Evolutionary conservation across 2,797 vertebrate species (phyloP), one percentile per base, ranked within the genome.

Genomic region (Spondyliosoma cantharus): DNA sequence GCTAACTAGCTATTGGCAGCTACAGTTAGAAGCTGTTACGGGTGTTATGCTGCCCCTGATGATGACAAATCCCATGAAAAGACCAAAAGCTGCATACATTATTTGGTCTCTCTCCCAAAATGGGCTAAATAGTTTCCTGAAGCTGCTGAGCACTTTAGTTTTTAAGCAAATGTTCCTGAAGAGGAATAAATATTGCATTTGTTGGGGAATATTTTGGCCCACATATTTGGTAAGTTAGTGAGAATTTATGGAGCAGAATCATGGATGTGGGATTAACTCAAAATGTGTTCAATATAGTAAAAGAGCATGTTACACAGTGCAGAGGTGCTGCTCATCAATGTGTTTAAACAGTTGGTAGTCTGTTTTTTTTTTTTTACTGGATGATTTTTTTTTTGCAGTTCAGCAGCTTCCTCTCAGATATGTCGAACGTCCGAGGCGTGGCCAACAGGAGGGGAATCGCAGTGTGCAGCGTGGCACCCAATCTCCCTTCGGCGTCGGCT

Each of bases 381-480:
- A 54, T 27, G 43, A 2, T 17, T 52, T 53, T 8, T 57, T 60
- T 48, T 11, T 14, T 45, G 14, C 92, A 97, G 93, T 92, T 98
- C 94, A 97, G 96, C 13, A 98, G 96, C 0, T 99, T 99, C 79
- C 96, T 97, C 81, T 95, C 96, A 1, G 97, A 98, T 81, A 93
- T 94, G 11, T 96, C 96, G 0, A 96, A 95, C 65, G 95, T 97
- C 71, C 91, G 97, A 37, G 90, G 92, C 3, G 84, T 89, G 71
- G 95, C 96, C 0, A 95, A 95, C 0, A 95, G 97, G 69, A 94
- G 96, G 16, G 98, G 97, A 0, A 95, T 99, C n/a, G 97, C 97
- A 0, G 96, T 99, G 73, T 99, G 98, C 92, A 99, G 98, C 0
- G 98, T 98, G 82, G 97, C 97, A 3, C 97, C 98, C 74, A 99